phyloP scores from a whole-genome alignment of 2,888 invertebrate species.

The Platycheirus rosarum region DNA sequence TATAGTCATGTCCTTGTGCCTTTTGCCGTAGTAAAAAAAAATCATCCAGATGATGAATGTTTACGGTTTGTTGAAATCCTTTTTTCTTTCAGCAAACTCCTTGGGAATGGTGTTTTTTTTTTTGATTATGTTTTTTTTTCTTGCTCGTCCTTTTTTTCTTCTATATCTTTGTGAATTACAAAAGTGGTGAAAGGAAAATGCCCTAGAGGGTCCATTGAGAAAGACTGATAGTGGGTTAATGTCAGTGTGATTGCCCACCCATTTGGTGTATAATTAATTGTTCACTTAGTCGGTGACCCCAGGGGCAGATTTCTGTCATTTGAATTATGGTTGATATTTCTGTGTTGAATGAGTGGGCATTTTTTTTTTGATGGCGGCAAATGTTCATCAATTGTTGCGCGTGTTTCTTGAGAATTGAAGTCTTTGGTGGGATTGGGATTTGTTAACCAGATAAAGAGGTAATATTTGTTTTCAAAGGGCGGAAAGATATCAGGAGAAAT shows the following conservation, averaged over 20 bases:
- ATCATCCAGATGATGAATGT: slow-evolving; percentile 69
- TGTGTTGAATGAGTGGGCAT: slow-evolving; percentile 53
- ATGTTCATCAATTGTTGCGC: slow-evolving; percentile 30
- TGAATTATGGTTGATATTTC: slow-evolving; percentile 72
- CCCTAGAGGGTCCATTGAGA: slow-evolving; percentile 71
- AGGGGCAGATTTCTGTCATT: slow-evolving; percentile 69
- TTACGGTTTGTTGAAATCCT: slow-evolving; percentile 72
- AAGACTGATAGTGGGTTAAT: slow-evolving; percentile 74
- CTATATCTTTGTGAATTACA: slow-evolving; percentile 19
- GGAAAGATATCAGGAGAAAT: slow-evolving; percentile 5
- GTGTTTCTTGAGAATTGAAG: no score
- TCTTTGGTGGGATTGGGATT: slow-evolving; percentile 2
- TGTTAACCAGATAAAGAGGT: slow-evolving; percentile 2
- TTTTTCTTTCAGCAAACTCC: slow-evolving; percentile 45
- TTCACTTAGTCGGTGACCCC: slow-evolving; percentile 73
- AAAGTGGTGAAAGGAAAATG: slow-evolving; percentile 71
- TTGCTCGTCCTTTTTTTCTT: neutral
- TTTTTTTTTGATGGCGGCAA: slow-evolving; percentile 9
- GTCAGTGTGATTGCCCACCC: slow-evolving; percentile 74
- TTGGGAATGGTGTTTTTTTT: slow-evolving; percentile 59
- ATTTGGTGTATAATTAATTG: slow-evolving; percentile 74
- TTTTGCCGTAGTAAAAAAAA: slow-evolving; percentile 10
- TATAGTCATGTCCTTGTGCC: slow-evolving; percentile 26
- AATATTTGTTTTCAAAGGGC: slow-evolving; percentile 8
- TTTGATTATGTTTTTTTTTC: slow-evolving; percentile 19